These are phyloP conservation scores for Sinosuthora webbiana DNA, from an alignment of 2,113 vertebrate species.

Conservation along the genomic window DNA sequence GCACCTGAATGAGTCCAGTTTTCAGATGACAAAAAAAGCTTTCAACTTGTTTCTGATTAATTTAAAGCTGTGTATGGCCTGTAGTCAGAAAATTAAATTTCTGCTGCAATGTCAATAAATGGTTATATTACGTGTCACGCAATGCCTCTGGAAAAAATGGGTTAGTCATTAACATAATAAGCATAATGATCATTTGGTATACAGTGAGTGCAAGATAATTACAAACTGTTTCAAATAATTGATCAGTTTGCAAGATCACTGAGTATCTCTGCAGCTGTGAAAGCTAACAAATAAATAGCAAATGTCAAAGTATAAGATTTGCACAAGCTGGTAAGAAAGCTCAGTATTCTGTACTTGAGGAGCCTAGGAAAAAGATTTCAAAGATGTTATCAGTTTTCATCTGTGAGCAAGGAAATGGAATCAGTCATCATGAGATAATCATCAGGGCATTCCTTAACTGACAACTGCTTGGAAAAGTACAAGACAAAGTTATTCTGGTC, in stretches of 20 bases:
- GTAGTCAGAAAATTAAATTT: not conserved
- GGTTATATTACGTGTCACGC: not conserved
- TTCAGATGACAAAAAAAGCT: not conserved
- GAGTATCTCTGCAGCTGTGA: not conserved
- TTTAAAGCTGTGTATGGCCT: not conserved
- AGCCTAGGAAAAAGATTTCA: not conserved
- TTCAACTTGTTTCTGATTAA: not conserved
- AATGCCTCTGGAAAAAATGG: not conserved
- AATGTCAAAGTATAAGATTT: not conserved
- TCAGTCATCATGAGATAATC: not conserved
- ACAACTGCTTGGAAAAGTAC: not conserved
- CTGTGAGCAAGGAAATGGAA: not conserved
- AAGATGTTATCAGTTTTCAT: not conserved
- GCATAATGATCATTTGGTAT: not conserved
- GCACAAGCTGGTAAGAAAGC: not conserved
- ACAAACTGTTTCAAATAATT: not conserved
- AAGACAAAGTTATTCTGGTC: not conserved
- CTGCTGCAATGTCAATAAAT: not conserved
- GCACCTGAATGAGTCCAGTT: not conserved
- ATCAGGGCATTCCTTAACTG: not conserved
- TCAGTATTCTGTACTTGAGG: not conserved
- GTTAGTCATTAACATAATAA: not conserved
- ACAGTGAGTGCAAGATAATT: not conserved
- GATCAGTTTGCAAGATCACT: not conserved
- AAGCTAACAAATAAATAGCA: not conserved